These are phyloP conservation scores for Anguilla obscura DNA, from an alignment of 2,797 vertebrate genomes.

Conservation along the genomic window DNA sequence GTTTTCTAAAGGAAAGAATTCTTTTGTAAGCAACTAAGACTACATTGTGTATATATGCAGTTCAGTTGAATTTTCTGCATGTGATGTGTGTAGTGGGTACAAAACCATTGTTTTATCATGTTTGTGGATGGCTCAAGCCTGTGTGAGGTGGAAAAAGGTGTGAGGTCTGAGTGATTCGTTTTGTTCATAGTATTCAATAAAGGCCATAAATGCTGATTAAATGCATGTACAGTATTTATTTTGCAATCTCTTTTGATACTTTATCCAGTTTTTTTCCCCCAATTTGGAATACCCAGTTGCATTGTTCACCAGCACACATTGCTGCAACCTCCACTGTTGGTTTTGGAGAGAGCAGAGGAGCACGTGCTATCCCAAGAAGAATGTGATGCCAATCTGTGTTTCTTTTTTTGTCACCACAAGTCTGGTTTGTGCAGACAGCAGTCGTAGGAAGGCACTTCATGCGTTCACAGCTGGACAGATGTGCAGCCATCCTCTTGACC, in stretches of 20 bases:
- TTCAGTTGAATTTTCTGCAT: slow-evolving; percentile 37
- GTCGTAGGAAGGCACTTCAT: neutral
- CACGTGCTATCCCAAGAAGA: neutral
- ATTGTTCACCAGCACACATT: neutral
- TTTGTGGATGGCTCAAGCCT: slow-evolving; percentile 19
- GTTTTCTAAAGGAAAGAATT: slow-evolving; percentile 66
- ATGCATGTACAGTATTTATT: neutral
- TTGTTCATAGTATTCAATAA: slow-evolving; percentile 21
- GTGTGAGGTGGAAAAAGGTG: neutral
- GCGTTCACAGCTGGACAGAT: no score
- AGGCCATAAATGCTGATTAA: slow-evolving; percentile 20
- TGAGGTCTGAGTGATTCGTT: neutral
- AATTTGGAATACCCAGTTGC: neutral
- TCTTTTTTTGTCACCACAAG: neutral
- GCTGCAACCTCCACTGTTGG: neutral
- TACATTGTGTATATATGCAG: slow-evolving; percentile 43
- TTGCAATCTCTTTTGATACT: neutral
- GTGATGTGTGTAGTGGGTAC: slow-evolving; percentile 8
- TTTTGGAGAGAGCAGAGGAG: neutral
- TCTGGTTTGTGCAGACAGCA: neutral
- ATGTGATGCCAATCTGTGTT: neutral
- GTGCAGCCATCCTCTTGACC: neutral
- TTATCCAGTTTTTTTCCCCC: neutral
- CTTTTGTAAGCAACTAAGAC: slow-evolving; percentile 40
- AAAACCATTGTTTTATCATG: slow-evolving; percentile 22